phyloP scores from a whole-genome alignment of 1,140 invertebrate species.

The Drosophila baimaii region DNA sequence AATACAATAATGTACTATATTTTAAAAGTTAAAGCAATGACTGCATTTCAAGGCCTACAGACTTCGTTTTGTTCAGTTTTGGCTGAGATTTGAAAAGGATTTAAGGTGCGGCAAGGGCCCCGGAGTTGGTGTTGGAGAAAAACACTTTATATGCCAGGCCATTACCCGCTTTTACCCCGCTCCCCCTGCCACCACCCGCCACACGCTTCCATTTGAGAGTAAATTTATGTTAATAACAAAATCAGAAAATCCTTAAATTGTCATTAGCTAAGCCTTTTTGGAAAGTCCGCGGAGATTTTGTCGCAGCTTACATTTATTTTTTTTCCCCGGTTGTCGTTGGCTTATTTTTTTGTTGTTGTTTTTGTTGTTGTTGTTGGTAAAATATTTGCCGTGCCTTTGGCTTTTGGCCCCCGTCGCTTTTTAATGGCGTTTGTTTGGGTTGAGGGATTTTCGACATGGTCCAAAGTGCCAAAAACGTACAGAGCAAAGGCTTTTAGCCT shows the following conservation, averaged over 20 bases:
- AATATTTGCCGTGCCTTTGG: conserved; percentile 15
- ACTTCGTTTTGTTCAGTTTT: conserved; percentile 1
- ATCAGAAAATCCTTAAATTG: conserved; percentile 81
- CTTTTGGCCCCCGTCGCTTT: conserved; percentile 7
- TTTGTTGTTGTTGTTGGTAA: conserved; percentile 3
- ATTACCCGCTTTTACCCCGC: conserved; percentile 33
- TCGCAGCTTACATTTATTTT: conserved; percentile 17
- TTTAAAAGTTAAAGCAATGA: not conserved
- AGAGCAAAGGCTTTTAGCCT: conserved; percentile 32
- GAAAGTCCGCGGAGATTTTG: conserved; percentile 44
- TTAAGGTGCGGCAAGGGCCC: not conserved
- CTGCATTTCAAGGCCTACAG: not conserved
- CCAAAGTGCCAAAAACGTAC: conserved; percentile 18
- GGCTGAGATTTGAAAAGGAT: conserved; percentile 16
- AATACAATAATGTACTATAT: no score
- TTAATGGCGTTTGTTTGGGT: conserved; percentile 48
- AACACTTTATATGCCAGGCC: conserved; percentile 35
- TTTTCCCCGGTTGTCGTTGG: conserved; percentile 26
- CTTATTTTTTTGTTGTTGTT: not conserved
- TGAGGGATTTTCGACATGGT: conserved; percentile 42
- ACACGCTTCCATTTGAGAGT: conserved; percentile 22
- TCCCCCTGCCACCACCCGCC: not conserved
- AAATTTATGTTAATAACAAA: conserved; percentile 80
- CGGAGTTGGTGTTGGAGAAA: not conserved
- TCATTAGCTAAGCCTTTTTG: conserved; percentile 79